Evolutionary conservation across 2,888 invertebrate species (phyloP).

Genomic region (Hyposoter didymator): DNA sequence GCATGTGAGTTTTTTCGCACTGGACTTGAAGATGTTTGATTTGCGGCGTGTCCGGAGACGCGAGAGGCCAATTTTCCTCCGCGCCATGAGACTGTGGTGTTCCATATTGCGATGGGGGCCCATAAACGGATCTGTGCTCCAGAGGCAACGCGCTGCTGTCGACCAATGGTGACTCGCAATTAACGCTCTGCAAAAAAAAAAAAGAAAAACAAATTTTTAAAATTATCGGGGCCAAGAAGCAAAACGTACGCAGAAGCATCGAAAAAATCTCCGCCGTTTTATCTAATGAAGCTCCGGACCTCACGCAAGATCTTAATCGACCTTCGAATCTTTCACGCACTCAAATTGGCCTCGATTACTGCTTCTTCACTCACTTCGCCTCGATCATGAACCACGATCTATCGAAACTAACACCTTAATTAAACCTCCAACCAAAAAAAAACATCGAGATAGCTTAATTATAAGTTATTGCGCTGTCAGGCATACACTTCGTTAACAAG

Average conservation of each 20-base stretch:
- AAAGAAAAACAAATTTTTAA: constrained; percentile 31
- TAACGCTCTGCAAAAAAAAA: constrained; percentile 88
- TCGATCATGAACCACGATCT: neutral
- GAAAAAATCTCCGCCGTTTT: too few relatives aligned
- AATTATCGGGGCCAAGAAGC: too few relatives aligned
- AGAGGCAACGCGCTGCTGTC: constrained; percentile 93
- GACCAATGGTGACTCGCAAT: constrained; percentile 91
- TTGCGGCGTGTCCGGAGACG: constrained; percentile 95
- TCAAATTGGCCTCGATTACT: neutral
- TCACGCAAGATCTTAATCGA: too few relatives aligned
- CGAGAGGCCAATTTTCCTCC: constrained; percentile 95
- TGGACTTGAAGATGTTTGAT: constrained; percentile 97
- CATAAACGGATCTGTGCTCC: constrained; percentile 92
- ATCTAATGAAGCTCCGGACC: too few relatives aligned
- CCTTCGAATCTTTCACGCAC: neutral
- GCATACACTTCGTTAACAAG: constrained; percentile 28
- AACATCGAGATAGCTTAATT: constrained; percentile 22
- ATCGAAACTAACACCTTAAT: constrained; percentile 32
- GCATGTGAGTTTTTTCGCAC: constrained; percentile 98
- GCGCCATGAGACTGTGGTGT: constrained; percentile 86
- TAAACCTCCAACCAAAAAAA: neutral
- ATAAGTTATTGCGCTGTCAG: constrained; percentile 18
- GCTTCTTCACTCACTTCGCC: neutral
- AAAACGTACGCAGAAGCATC: too few relatives aligned
- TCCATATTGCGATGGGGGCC: constrained; percentile 83